Evolutionary conservation across 2,113 vertebrate species (phyloP).

Genomic region (Bothrops jararaca): DNA sequence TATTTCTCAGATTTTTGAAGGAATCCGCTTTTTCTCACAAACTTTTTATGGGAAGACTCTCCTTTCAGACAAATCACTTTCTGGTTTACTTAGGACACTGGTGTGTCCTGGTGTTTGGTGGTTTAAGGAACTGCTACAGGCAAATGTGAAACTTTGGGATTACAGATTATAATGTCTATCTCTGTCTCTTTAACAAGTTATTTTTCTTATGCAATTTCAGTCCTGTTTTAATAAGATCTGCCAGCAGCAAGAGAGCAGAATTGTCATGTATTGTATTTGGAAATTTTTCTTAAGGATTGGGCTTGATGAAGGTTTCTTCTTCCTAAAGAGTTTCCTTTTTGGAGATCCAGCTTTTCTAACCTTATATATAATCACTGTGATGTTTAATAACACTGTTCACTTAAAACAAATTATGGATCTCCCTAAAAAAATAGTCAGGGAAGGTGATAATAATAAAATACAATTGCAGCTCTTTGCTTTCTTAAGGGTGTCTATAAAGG

Average conservation of each 20-base stretch:
- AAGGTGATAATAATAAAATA: background rate
- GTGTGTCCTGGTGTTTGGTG: fast-evolving
- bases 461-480: background rate
- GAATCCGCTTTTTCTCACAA: background rate
- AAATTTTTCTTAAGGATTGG: background rate
- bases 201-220: conserved; percentile 9
- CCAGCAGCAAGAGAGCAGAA: conserved; percentile 4
- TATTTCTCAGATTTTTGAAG: background rate
- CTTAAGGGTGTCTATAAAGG: background rate
- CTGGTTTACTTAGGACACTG: background rate
- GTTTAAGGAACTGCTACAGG: background rate
- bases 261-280: background rate
- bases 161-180: background rate
- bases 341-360: background rate
- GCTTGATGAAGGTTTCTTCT: background rate
- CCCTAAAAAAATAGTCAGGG: background rate
- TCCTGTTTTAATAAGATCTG: conserved; percentile 4
- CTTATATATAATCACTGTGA: conserved; percentile 36
- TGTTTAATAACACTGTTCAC: conserved; percentile 38
- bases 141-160: background rate
- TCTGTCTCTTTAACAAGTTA: background rate
- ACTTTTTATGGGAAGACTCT: background rate
- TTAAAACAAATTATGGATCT: conserved; percentile 9
- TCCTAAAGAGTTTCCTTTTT: background rate
- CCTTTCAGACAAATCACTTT: background rate